A percentile compares a stretch with the other conserved stretches of the same genome.
These are phyloP conservation scores for Petrolisthes cinctipes DNA, from an alignment of 2,888 invertebrate species.

Conservation along the genomic window DNA sequence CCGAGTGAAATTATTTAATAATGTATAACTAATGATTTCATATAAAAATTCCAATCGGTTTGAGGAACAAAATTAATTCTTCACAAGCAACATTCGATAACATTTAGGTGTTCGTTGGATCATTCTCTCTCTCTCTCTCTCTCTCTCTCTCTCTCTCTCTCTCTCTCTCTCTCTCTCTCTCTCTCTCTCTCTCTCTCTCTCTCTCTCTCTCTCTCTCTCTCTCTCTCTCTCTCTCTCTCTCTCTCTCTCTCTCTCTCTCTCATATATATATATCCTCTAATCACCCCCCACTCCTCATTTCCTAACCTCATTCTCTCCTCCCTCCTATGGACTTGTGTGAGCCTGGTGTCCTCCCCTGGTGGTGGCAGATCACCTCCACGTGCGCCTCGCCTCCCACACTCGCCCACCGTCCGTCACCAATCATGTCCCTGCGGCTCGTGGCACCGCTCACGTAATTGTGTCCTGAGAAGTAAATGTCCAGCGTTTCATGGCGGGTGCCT, in stretches of 20 bases:
- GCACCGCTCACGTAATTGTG: background rate
- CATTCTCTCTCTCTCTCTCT: slow-evolving; percentile 3
- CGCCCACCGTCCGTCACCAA: background rate
- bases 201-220: slow-evolving; percentile 19
- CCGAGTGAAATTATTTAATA: too few relatives aligned
- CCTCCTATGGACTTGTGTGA: background rate
- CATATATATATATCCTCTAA: background rate
- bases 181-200: slow-evolving; percentile 24
- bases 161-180: slow-evolving; percentile 3
- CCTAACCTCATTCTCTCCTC: background rate
- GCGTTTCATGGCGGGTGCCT: background rate
- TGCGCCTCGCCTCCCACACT: slow-evolving; percentile 20
- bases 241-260: background rate
- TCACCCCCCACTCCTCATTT: background rate
- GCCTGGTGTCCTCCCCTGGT: background rate
- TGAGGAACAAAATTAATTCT: too few relatives aligned
- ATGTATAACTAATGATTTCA: too few relatives aligned
- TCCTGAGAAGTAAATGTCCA: background rate
- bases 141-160: slow-evolving; percentile 10
- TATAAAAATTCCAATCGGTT: too few relatives aligned
- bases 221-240: background rate
- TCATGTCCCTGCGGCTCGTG: slow-evolving; percentile 10
- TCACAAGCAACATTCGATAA: too few relatives aligned
- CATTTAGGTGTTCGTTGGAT: too few relatives aligned
- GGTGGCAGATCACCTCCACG: background rate